Evolutionary conservation across 2,888 invertebrate species (phyloP).

Genomic region (Philopedon plagiatum): DNA sequence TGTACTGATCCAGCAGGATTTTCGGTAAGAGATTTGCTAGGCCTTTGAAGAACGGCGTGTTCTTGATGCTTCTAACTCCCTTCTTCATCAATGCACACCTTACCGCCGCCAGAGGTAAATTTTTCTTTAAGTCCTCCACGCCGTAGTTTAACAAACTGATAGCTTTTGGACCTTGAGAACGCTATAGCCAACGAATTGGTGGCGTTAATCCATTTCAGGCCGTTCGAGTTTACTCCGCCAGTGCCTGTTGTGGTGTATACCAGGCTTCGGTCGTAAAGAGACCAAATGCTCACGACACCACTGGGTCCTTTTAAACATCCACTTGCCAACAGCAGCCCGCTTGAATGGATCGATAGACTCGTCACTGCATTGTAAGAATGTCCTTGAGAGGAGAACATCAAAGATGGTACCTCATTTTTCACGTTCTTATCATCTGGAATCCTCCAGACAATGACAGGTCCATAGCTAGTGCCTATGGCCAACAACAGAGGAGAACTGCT

Average conservation of each 20-base stretch:
- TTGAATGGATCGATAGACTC: slow-evolving; percentile 70
- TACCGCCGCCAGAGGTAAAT: slow-evolving; percentile 70
- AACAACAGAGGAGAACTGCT: slow-evolving; percentile 66
- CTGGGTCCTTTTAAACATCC: slow-evolving; percentile 68
- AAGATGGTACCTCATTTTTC: slow-evolving; percentile 59
- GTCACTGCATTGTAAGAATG: slow-evolving; percentile 72
- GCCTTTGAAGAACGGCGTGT: slow-evolving; percentile 71
- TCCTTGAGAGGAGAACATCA: slow-evolving; percentile 70
- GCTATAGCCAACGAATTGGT: slow-evolving; percentile 70
- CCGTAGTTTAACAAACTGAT: slow-evolving; percentile 70
- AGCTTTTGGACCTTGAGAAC: slow-evolving; percentile 72
- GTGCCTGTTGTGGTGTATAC: slow-evolving; percentile 72
- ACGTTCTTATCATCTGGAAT: slow-evolving; percentile 57
- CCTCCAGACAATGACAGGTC: slow-evolving; percentile 70
- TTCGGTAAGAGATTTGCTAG: slow-evolving; percentile 70
- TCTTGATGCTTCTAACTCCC: slow-evolving; percentile 71
- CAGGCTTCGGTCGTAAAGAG: slow-evolving; percentile 72
- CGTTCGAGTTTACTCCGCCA: slow-evolving; percentile 69
- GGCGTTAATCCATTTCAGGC: slow-evolving; percentile 71
- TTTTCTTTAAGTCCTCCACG: slow-evolving; percentile 66
- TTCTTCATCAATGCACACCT: slow-evolving; percentile 70
- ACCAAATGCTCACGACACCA: slow-evolving; percentile 76
- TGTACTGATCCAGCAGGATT: slow-evolving; percentile 71
- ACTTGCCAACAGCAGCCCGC: slow-evolving; percentile 72
- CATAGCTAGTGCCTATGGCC: slow-evolving; percentile 72